Evolutionary conservation across 2,888 invertebrate species (phyloP), one percentile per base, ranked within the genome.

Genomic region (Trissolcus brochymenae): DNA sequence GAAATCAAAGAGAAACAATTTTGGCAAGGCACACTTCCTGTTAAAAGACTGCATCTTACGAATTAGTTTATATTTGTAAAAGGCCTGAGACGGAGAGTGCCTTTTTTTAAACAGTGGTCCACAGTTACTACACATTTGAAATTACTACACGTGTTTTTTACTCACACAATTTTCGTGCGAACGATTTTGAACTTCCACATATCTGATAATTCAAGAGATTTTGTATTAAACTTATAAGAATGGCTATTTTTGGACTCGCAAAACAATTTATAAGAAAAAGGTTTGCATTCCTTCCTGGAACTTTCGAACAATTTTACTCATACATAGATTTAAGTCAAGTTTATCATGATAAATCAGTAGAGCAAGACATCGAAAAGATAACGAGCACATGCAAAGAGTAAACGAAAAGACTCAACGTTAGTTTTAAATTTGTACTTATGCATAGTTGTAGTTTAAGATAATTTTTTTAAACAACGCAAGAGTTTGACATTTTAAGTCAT

Each of bases 391-490:
- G 16, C 49, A 29, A 25, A 17, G 19, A 62, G 25, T 51, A 16
- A 6, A 35, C 16, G 25, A n/a, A 11, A 16, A 35, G 13, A 46
- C 46, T 46, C n/a, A 2, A 11, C 16, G 62, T 55, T 65, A 43
- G 9, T 46, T 65, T 17, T 55, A 55, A 35, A 43, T 46, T 49
- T 68, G 68, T 68, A 68, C 60, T 68, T 68, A 60, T 60, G 53
- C 16, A 50, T 67, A 53, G 61, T 17, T 53, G 1, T 43, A 68
- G 57, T 49, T 13, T 55, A 60, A 74, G 35, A 53, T 19, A 49
- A 53, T 17, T 46, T 46, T 14, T 17, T 51, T 17, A 9, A 21
- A 49, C n/a, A 59, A 41, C 35, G 25, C 43, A 56, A 6, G 19
- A 51, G 9, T 17, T 16, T 14, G 29, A 64, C 19, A 50, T 50